Evolutionary conservation across 2,888 invertebrate species (phyloP), one percentile per base, ranked within the genome.

Genomic region (Athripsodes cinereus): DNA sequence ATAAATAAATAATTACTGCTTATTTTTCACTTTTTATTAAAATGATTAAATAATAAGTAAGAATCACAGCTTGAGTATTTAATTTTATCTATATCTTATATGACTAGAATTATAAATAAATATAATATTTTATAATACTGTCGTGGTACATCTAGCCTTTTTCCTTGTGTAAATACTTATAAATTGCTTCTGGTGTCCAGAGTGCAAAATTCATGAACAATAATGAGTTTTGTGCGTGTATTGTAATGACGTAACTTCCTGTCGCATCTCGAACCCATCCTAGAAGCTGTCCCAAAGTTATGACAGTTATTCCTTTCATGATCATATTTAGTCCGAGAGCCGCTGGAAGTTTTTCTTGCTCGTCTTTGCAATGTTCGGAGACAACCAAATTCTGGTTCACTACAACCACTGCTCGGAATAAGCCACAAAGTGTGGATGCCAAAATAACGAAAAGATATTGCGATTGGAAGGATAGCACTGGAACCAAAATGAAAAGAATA

Each of bases 321-420:
- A 88, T 76, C 88, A 88, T 88, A 64, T 85, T 87, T 1, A 88
- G 73, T 0, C 88, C 88, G 1, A 88, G 78, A 0, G 87, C 88
- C 1, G 86, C 83, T 0, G 88, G 83, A 0, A 88, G 66, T 64
- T 80, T 78, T 5, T 11, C 13, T 6, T 60, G 53, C 51, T 58
- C 52, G 34, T 55, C 55, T 8, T 76, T 73, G 63, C 83, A 84
- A 67, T 85, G 76, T 63, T 86, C 85, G 0, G 87, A 83, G 52
- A 88, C 81, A 1, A 85, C 82, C 46, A 88, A 75, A 68, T 86
- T 87, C 67, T 87, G 84, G 62, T 86, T 85, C 1, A 88, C 83
- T n/a, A 89, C 83, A 0, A 87, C 82, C 66, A 85, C 83, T 52
- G 89, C 87, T 64, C 89, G 81, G 21, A 86, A 79, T 66, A 86